Conservation (phyloP, 2,797 vertebrate genomes). For the Mormyrus proboscirostris region DNA sequence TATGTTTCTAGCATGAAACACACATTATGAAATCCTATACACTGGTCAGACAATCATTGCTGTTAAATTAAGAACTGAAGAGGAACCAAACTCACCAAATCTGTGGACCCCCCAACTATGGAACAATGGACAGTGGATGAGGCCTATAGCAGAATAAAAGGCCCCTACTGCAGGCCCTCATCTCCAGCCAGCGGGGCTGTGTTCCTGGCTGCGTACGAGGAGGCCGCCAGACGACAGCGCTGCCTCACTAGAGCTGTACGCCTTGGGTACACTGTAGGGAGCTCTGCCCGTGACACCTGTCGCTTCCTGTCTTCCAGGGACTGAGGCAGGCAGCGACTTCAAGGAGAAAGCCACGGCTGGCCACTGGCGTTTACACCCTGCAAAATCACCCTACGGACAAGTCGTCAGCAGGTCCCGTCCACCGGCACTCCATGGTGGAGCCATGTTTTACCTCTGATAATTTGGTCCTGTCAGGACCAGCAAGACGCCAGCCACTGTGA, state of each 20-base stretch:
- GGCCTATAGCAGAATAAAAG: neutral
- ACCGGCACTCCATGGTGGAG: neutral
- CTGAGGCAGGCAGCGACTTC: neutral
- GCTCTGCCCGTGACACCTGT: conserved; percentile 29
- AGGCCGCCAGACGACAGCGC: neutral
- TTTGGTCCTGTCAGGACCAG: neutral
- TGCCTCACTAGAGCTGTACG: neutral
- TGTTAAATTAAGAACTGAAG: neutral
- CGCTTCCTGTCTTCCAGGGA: conserved; percentile 39
- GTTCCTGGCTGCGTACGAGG: neutral
- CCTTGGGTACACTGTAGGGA: neutral
- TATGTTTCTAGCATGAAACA: neutral
- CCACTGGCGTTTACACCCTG: neutral
- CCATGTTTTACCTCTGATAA: neutral
- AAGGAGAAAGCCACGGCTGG: neutral
- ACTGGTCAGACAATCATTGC: neutral
- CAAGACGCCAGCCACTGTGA: neutral
- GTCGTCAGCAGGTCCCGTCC: neutral
- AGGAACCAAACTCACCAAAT: neutral
- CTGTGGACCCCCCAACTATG: neutral
- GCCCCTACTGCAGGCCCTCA: neutral
- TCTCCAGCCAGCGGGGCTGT: neutral
- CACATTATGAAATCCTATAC: neutral
- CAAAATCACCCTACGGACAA: neutral
- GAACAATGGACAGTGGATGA: neutral